Percentiles rank a stretch among this genome's conserved stretches.
Evolutionary conservation across 2,888 invertebrate species (phyloP).

Genomic region (Erebia palarica): DNA sequence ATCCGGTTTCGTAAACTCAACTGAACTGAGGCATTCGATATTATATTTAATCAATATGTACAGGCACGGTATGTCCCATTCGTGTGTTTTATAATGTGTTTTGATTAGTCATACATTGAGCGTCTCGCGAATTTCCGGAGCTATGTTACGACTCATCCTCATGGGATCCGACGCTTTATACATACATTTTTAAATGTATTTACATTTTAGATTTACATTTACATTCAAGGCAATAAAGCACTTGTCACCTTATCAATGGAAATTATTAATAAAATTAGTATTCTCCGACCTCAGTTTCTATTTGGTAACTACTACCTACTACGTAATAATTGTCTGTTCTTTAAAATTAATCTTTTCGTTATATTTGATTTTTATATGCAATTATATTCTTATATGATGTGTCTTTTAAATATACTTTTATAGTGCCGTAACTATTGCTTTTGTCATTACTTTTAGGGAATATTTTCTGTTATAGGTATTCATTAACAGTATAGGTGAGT

Average conservation of each 20-base stretch:
- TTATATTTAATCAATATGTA: not conserved
- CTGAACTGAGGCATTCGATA: not conserved
- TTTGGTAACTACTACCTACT: no score
- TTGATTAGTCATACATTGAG: slow-evolving; percentile 18
- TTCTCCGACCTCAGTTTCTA: no score
- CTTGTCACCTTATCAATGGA: not conserved
- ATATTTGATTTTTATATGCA: no score
- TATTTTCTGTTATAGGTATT: not conserved
- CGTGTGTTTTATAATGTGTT: not conserved
- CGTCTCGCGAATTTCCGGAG: slow-evolving; percentile 18
- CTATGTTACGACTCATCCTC: not conserved
- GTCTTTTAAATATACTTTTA: not conserved
- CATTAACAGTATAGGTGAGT: not conserved
- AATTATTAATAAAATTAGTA: not conserved
- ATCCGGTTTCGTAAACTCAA: not conserved
- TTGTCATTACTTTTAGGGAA: not conserved
- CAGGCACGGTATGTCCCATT: not conserved
- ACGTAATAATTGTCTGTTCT: no score
- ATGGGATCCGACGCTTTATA: slow-evolving; percentile 1
- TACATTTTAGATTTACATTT: no score
- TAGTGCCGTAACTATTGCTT: not conserved
- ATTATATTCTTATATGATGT: no score
- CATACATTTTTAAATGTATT: not conserved
- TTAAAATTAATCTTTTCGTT: no score
- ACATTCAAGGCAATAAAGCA: not conserved